Evolutionary conservation across 2,888 invertebrate species (phyloP), one percentile per base, ranked within the genome.

Genomic region (Notodonta dromedarius): DNA sequence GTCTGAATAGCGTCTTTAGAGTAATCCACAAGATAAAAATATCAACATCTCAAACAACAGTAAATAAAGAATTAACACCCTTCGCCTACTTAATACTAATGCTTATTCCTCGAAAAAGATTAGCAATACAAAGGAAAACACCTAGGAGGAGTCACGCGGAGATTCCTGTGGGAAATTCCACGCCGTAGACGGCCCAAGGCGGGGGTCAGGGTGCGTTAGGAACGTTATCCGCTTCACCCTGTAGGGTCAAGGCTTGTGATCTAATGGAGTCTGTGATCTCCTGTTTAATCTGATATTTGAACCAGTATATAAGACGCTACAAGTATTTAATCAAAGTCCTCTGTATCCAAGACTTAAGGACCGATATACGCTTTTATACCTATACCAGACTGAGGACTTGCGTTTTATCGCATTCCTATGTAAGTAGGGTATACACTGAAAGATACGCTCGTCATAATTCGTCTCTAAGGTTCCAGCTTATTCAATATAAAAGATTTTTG

Each of bases 141-240:
- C 12, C 32, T 32, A 50, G 16, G 8, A 50, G n/a, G 46, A 50
- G 7, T 52, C 32, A 52, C 16, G n/a, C 6, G 12, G 32, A 4
- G n/a, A 32, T 35, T 39, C 54, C 39, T 39, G 13, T n/a, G 54
- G 54, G 54, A 54, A 54, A 54, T 54, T 54, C n/a, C 35, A 14
- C 35, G 5, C 35, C 24, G 24, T 54, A 5, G 16, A 14, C 35
- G 32, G 40, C 4, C 14, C 39, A 55, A 12, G 14, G 52, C 54
- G 14, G 24, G 9, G 52, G 32, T 52, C 32, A 52, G 52, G 24
- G 53, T 35, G 35, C 35, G 53, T 35, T 53, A 53, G 53, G 3
- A 7, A 16, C 53, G 53, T 53, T 53, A 53, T 32, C 53, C 16
- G 32, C 51, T 51, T 51, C 46, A 16, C 50, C 50, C 11, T 11